Base-by-base conservation (phyloP, 2,888 invertebrate genomes). In the Lamellibrachia satsuma region DNA sequence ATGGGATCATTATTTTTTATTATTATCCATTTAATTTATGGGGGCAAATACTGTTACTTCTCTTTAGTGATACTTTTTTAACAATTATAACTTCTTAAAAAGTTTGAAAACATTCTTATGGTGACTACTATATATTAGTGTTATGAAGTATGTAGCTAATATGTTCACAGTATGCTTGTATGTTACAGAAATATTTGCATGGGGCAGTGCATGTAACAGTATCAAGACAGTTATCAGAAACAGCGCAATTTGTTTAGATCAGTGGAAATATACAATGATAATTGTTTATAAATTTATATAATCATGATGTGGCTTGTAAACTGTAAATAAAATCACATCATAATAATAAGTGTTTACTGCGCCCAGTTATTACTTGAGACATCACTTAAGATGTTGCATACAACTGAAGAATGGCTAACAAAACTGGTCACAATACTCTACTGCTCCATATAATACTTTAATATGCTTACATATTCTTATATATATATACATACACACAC, bases 401-500 rank as follows among this genome's bases (percentile, higher is more conserved):
- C 9, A 55, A 55, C 9, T 55, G 15, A 60, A 15, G 60, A 11
- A 11, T 22, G 9, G 22, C 60, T 60, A 15, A 22, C 60, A 60
- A 4, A 60, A 60, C 60, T 60, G 60, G 15, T 60, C 60, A 15
- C 60, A 75, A 75, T 15, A 75, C 8, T 52, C 52, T 52, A 52
- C 90, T 90, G 52, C 90, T 52, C 60, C 90, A 27, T 90, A 75
- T 52, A 57, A n/a, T 52, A 52, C 92, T n/a, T 90, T 27, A 22
- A 52, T 52, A 52, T 55, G 39, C 91, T 52, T 91, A 52, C 91
- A 91, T 91, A 39, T 55, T 52, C 55, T 15, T 55, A 55, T 91
- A 52, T 55, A 91, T 39, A 52, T 8, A 91, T 52, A 91, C 55
- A 91, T 52, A 55, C 91, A 91, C 55, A 52, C 39, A 52, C 9